Evolutionary conservation across 2,797 vertebrate genomes (phyloP), one percentile per base, ranked within the genome.

Genomic region (Emydoidea blandingii): DNA sequence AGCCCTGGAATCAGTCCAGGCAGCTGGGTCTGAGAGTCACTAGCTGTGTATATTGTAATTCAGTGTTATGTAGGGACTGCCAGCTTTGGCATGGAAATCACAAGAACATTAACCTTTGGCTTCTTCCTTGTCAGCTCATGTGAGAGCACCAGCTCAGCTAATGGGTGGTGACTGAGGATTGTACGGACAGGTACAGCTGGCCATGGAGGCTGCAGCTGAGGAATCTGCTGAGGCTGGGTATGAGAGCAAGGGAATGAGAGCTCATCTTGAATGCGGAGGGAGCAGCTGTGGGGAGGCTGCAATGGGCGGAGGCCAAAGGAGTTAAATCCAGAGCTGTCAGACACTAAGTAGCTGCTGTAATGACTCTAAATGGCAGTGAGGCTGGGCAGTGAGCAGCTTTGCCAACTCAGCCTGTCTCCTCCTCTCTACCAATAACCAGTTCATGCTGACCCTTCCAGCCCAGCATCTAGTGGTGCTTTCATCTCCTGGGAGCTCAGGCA

Each of bases 31-130:
- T 21, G 11, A 80, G 72, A 81, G 18, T 85, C 62, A 72, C 21
- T 79, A 11, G 34, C 10, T 12, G 57, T 31, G 49, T 15, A 81
- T 29, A 12, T 23, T 91, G 79, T 14, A 81, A 54, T 18, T 86
- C 41, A 83, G 12, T 18, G 12, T 81, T 86, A 72, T 49, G 91
- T 93, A 86, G 81, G 83, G 86, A 91, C 29, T 83, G 23, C 50
- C 79, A 86, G 88, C 81, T 88, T 89, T 92, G 84, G 81, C 37
- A 85, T 52, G 49, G 54, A 89, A 91, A 72, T 54, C 85, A 93
- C 85, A 93, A 81, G 78, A 90, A 90, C 57, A 92, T 92, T 95
- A 89, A 89, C 88, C 53, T 93, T 81, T 84, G 56, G 80, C 81
- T 89, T 86, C 49, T 89, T 86, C 90, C 52, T n/a, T 78, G 85